Conservation (phyloP, 2,113 vertebrate genomes). For the Gnathonemus longibarbis region DNA sequence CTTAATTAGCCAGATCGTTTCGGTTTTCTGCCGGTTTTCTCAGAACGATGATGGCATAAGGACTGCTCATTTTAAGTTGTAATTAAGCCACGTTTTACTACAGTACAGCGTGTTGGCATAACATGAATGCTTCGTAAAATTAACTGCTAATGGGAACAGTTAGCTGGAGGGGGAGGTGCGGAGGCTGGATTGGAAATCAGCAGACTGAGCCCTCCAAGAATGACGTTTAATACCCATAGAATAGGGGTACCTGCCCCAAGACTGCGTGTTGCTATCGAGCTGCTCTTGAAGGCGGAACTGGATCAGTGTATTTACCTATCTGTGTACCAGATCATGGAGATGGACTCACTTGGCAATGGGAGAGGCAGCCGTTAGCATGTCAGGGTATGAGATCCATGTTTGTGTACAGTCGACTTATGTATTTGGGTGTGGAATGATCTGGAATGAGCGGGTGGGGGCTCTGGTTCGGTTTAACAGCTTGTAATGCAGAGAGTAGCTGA, state of each 20-base stretch:
- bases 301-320: neutral
- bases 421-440: neutral
- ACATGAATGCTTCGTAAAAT: neutral
- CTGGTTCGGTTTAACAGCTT: neutral
- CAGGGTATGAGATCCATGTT: neutral
- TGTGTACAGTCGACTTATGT: neutral
- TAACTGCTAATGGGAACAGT: neutral
- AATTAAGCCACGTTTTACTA: neutral
- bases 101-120: neutral
- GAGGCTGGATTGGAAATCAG: neutral
- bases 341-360: neutral
- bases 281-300: neutral
- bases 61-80: neutral
- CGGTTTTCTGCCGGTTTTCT: neutral
- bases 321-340: neutral
- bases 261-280: neutral
- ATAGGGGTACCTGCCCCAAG: neutral
- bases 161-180: neutral
- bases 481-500: neutral
- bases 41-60: neutral
- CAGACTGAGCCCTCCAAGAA: neutral
- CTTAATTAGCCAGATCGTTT: constrained; percentile 5
- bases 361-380: neutral
- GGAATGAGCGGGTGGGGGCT: neutral
- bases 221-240: neutral